Evolutionary conservation across 1,140 invertebrate genomes (phyloP).

Genomic region (Choristoneura fumiferana): DNA sequence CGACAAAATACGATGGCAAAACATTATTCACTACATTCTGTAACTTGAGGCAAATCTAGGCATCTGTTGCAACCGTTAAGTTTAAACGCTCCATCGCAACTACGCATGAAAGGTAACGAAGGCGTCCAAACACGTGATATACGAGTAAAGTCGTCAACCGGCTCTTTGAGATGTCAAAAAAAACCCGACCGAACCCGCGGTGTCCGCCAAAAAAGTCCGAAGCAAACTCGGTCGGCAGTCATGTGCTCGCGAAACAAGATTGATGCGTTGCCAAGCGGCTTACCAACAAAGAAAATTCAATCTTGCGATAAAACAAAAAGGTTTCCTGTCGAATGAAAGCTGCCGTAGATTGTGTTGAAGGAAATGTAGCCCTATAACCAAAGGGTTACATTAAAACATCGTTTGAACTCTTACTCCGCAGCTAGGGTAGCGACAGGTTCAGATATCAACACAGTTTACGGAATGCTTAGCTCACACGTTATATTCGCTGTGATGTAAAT

Average conservation of each 20-base stretch:
- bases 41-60: too few species aligned
- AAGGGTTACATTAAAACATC: conserved; percentile 3
- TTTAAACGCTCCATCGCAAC: conserved; percentile 2
- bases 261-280: background rate
- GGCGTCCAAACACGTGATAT: background rate
- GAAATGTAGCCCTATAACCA: conserved; percentile 4
- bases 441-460: background rate
- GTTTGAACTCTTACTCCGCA: background rate
- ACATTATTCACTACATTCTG: too few species aligned
- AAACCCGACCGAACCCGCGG: conserved; percentile 22
- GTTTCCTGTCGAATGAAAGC: background rate
- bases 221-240: conserved; percentile 32
- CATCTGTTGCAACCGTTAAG: background rate
- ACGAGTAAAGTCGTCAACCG: conserved; percentile 26
- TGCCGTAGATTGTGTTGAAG: background rate
- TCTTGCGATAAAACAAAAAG: background rate
- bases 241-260: conserved; percentile 19
- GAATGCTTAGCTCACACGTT: background rate
- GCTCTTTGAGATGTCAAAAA: conserved; percentile 29
- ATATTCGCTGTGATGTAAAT: conserved; percentile 4
- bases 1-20: too few species aligned
- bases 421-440: conserved; percentile 6
- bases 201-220: conserved; percentile 28
- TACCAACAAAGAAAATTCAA: background rate
- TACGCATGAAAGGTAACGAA: conserved; percentile 3